Conservation (phyloP, 2,113 vertebrate species). For the Strix aluco region DNA sequence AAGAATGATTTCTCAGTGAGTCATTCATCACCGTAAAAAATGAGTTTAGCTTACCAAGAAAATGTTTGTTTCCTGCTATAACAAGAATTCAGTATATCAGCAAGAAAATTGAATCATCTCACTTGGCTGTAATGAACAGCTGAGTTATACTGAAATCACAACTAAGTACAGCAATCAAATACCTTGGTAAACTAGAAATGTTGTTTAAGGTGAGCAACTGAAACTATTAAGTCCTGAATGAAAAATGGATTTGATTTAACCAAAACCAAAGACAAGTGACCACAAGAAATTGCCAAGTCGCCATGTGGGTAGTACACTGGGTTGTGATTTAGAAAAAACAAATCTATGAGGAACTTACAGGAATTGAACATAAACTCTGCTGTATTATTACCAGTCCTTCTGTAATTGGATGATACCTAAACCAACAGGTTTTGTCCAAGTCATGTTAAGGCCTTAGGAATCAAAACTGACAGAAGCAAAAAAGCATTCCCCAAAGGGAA, state of each 20-base stretch:
- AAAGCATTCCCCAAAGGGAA: not conserved
- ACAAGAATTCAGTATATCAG: slow-evolving; percentile 50
- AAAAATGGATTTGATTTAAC: not conserved
- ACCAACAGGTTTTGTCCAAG: not conserved
- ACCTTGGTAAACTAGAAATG: not conserved
- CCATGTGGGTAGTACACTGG: not conserved
- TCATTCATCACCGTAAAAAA: slow-evolving; percentile 59
- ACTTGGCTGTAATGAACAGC: slow-evolving; percentile 1
- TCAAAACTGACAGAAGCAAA: not conserved
- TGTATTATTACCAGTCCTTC: not conserved
- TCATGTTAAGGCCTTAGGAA: not conserved
- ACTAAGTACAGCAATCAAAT: not conserved
- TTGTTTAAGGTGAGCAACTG: not conserved
- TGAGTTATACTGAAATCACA: slow-evolving; percentile 31
- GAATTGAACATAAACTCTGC: not conserved
- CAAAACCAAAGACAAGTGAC: not conserved
- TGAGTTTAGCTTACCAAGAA: slow-evolving; percentile 45
- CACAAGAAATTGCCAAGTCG: not conserved
- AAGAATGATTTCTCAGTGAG: slow-evolving; percentile 66
- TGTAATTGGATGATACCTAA: not conserved
- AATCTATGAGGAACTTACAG: not conserved
- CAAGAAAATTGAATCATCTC: slow-evolving; percentile 48
- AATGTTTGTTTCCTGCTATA: slow-evolving; percentile 62
- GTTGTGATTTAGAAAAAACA: not conserved
- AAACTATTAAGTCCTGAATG: not conserved